These are phyloP conservation scores for Trochalopteron elliotii DNA, from an alignment of 2,113 vertebrate species.

Conservation along the genomic window DNA sequence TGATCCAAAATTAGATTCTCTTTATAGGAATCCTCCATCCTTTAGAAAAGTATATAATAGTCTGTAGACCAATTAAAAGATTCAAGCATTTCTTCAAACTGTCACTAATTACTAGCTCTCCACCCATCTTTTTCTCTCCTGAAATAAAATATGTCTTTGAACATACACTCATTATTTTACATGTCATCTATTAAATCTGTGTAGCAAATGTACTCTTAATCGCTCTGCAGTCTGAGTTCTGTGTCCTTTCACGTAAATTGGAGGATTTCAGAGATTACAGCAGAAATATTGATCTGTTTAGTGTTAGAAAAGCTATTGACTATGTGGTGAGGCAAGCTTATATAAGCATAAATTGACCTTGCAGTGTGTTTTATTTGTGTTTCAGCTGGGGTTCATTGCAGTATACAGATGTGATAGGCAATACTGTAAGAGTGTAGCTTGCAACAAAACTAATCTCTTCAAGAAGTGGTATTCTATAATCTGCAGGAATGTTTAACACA, in stretches of 20 bases:
- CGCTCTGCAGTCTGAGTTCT: not conserved
- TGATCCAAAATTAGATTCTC: not conserved
- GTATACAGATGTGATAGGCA: not conserved
- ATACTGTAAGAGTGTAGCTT: not conserved
- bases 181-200: not conserved
- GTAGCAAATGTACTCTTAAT: not conserved
- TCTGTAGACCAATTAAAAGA: constrained; percentile 7
- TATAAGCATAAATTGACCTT: constrained; percentile 32
- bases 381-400: not conserved
- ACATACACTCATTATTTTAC: not conserved
- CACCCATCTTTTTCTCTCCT: not conserved
- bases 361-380: not conserved
- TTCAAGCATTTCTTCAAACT: not conserved
- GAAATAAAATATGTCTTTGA: not conserved
- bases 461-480: not conserved
- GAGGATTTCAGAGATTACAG: constrained; percentile 4
- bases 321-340: not conserved
- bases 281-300: constrained; percentile 23
- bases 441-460: not conserved
- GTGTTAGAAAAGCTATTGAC: constrained; percentile 25
- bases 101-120: not conserved
- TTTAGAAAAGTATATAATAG: not conserved
- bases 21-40: not conserved
- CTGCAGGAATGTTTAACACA: not conserved
- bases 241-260: not conserved